Evolutionary conservation across 2,113 vertebrate species (phyloP), one percentile per base, ranked within the genome.

Genomic region (Takifugu bimaculatus): DNA sequence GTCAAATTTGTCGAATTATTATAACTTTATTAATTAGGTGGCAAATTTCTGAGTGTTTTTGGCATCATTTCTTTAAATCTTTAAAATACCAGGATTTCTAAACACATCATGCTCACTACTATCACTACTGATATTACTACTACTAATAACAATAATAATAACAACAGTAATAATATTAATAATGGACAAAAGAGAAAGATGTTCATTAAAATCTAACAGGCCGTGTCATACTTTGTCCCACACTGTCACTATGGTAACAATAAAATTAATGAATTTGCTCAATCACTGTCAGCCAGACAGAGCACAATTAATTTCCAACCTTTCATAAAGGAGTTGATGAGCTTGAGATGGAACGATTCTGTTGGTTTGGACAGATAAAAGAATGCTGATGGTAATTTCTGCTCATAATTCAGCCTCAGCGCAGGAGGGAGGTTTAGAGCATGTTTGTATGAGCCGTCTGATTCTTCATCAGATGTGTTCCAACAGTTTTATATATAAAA

Each of bases 301-400:
- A 52, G 63, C 54, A 62, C 82, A 88, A 86, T 84, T 69, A 80
- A 82, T 84, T 86, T 79, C 66, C 65, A 78, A 26, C 60, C 59
- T 78, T 75, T 76, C 54, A 75, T 67, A 84, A 72, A 75, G 74
- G 73, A 78, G 65, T 52, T 78, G 65, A 82, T 81, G 73, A 77
- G 79, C 55, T 67, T 70, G 68, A 73, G 70, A 82, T 79, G 77
- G 70, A 57, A 73, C 59, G 71, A 73, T 80, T 77, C 45, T 52
- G 71, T 65, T 72, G 60, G 70, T 50, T 54, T 47, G 39, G 26
- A 61, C 67, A 51, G 70, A 85, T 82, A 65, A 82, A 74, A 64
- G 29, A 62, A 14, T 10, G 0, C 35, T 57, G 75, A 82, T 82
- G 67, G 70, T 32, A 50, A 61, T 77, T 84, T 78, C 51, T 72